These are phyloP conservation scores for Agrochola macilenta DNA, from an alignment of 2,888 invertebrate species.

Conservation along the genomic window DNA sequence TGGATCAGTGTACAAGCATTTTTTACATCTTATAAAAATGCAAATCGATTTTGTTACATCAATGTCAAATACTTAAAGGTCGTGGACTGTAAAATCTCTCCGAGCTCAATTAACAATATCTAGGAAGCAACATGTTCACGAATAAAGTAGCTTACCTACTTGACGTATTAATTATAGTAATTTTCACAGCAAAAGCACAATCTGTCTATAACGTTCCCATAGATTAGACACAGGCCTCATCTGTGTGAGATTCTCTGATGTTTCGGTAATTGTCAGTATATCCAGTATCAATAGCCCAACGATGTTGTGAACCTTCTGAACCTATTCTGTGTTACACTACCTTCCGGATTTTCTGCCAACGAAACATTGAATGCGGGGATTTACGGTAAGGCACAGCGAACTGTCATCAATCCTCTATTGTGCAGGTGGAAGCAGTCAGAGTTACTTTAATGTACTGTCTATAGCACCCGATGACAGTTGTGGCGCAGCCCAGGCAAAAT, in stretches of 20 bases:
- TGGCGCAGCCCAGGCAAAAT: not conserved
- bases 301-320: constrained; percentile 26
- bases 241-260: not conserved
- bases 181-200: not conserved
- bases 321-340: not conserved
- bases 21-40: not conserved
- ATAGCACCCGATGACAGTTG: constrained; percentile 13
- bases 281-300: not conserved
- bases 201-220: too few relatives aligned
- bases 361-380: constrained; percentile 74
- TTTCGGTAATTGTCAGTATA: not conserved
- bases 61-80: not conserved
- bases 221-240: not conserved
- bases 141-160: not conserved
- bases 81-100: not conserved
- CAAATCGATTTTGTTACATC: not conserved
- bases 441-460: constrained; percentile 43
- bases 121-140: not conserved
- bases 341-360: constrained; percentile 33
- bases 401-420: constrained; percentile 73
- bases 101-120: not conserved
- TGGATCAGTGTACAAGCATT: not conserved
- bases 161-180: not conserved
- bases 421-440: constrained; percentile 50
- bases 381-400: constrained; percentile 71